A percentile compares a stretch with the other conserved stretches of the same genome.
phyloP scores from a whole-genome alignment of 2,888 invertebrate genomes.

The Ophioninae sp. region DNA sequence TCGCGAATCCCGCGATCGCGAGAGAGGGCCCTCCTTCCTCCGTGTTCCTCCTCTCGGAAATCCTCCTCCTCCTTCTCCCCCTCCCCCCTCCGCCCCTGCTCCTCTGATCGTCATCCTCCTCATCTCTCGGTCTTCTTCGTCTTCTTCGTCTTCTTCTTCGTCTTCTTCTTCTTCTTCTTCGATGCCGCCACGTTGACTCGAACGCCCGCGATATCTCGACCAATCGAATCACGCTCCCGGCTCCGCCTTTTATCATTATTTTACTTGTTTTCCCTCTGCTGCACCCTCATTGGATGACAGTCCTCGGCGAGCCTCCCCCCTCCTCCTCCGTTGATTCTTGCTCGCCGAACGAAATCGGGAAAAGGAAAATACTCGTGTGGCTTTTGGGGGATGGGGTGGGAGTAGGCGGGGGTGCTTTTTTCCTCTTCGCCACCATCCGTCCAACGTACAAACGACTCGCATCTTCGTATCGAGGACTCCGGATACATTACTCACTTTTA shows the following conservation, averaged over 20 bases:
- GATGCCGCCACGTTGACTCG: slow-evolving; percentile 74
- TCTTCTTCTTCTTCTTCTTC: slow-evolving; percentile 61
- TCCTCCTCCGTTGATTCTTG: slow-evolving; percentile 50
- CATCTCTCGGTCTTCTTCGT: slow-evolving; percentile 49
- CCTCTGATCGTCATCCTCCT: background rate
- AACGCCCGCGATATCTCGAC: slow-evolving; percentile 81
- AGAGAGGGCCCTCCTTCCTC: slow-evolving; percentile 50
- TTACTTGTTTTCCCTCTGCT: slow-evolving; percentile 81
- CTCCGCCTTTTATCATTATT: slow-evolving; percentile 82
- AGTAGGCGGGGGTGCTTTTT: slow-evolving; percentile 52
- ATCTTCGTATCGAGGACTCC: too few relatives aligned
- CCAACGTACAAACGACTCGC: background rate
- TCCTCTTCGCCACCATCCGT: slow-evolving; percentile 35
- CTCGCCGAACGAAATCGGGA: slow-evolving; percentile 52
- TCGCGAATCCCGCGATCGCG: slow-evolving; percentile 58
- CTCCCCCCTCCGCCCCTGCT: slow-evolving; percentile 68
- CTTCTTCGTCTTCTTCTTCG: slow-evolving; percentile 56
- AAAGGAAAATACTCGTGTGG: slow-evolving; percentile 23
- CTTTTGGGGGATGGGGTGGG: slow-evolving; percentile 30
- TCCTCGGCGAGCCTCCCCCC: slow-evolving; percentile 69
- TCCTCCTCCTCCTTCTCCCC: background rate
- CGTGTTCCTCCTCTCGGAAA: slow-evolving; percentile 18
- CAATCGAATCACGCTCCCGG: slow-evolving; percentile 80
- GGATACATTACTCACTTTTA: too few relatives aligned
- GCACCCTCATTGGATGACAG: slow-evolving; percentile 81